Evolutionary conservation across 1,140 invertebrate species (phyloP).

Genomic region (Trachymyrmex cornetzi): DNA sequence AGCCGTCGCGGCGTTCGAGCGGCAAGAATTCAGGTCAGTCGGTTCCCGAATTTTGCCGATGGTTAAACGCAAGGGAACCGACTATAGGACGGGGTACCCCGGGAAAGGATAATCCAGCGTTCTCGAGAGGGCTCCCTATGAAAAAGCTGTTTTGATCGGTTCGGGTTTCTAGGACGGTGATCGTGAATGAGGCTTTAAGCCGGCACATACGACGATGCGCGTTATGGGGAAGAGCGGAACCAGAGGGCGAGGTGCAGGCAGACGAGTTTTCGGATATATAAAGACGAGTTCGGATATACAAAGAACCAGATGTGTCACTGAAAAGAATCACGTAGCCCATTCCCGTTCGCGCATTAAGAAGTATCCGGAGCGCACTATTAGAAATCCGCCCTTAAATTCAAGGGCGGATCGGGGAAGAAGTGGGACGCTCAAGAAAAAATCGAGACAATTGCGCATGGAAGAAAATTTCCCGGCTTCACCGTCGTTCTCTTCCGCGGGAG

Average conservation of each 20-base stretch:
- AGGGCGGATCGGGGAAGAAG: slow-evolving; percentile 13
- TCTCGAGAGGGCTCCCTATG: slow-evolving; percentile 79
- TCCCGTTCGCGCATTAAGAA: slow-evolving; percentile 62
- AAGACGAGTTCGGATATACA: slow-evolving; percentile 45
- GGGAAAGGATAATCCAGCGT: slow-evolving; percentile 82
- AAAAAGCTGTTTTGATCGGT: slow-evolving; percentile 86
- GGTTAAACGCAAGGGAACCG: slow-evolving; percentile 67
- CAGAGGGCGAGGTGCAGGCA: slow-evolving; percentile 27
- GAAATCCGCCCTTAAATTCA: slow-evolving; percentile 66
- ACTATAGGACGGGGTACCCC: slow-evolving; percentile 37
- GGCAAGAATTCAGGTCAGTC: slow-evolving; percentile 80
- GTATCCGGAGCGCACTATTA: slow-evolving; percentile 62
- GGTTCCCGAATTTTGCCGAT: slow-evolving; percentile 76
- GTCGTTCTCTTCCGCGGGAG: not conserved
- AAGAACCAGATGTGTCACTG: slow-evolving; percentile 74
- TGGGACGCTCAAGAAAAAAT: not conserved
- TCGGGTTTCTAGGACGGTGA: slow-evolving; percentile 84
- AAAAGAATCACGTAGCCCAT: slow-evolving; percentile 63
- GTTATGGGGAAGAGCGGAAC: slow-evolving; percentile 22
- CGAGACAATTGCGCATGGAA: slow-evolving; percentile 61
- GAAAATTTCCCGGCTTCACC: slow-evolving; percentile 21
- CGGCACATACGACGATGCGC: slow-evolving; percentile 59
- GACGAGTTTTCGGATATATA: slow-evolving; percentile 52
- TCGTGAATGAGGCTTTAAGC: slow-evolving; percentile 80
- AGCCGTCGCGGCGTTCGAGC: not conserved